Evolutionary conservation across 2,888 invertebrate species (phyloP).

Genomic region (Aphidius colemani): DNA sequence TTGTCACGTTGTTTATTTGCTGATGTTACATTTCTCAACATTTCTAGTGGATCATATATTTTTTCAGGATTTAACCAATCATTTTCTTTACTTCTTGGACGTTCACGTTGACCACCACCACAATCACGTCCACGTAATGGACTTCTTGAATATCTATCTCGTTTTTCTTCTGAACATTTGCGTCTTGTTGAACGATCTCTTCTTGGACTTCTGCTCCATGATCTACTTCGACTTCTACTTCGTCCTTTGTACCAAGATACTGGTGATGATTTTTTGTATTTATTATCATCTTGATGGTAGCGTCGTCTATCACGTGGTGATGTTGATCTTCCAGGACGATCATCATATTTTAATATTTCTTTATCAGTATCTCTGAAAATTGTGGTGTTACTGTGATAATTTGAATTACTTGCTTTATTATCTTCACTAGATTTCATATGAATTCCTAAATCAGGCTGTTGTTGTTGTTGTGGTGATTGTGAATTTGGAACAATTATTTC

Average conservation of each 20-base stretch:
- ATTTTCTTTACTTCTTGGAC: slow-evolving; percentile 41
- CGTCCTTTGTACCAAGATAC: slow-evolving; percentile 45
- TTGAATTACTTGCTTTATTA: slow-evolving; percentile 22
- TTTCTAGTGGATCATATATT: slow-evolving; percentile 52
- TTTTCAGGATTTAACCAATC: slow-evolving; percentile 39
- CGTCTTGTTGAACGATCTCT: slow-evolving; percentile 36
- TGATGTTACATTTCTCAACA: slow-evolving; percentile 43
- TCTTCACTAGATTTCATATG: slow-evolving; percentile 41
- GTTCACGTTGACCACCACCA: slow-evolving; percentile 39
- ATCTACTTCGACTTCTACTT: slow-evolving; percentile 50
- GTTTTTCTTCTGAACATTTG: slow-evolving; percentile 41
- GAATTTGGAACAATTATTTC: slow-evolving; percentile 18
- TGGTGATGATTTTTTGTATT: slow-evolving; percentile 45
- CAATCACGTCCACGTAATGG: slow-evolving; percentile 42
- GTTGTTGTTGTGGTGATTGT: slow-evolving; percentile 39
- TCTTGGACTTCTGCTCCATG: slow-evolving; percentile 49
- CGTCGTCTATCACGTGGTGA: slow-evolving; percentile 33
- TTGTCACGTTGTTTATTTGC: slow-evolving; percentile 40
- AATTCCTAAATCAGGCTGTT: slow-evolving; percentile 43
- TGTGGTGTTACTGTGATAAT: too few species aligned
- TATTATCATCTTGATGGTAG: slow-evolving; percentile 38
- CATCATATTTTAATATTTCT: slow-evolving; percentile 26
- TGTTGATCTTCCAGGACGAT: slow-evolving; percentile 30
- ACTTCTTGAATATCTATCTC: slow-evolving; percentile 48
- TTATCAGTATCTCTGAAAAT: slow-evolving; percentile 40